Evolutionary conservation across 2,797 vertebrate genomes (phyloP).

Genomic region (Muraenolepis orangiensis): DNA sequence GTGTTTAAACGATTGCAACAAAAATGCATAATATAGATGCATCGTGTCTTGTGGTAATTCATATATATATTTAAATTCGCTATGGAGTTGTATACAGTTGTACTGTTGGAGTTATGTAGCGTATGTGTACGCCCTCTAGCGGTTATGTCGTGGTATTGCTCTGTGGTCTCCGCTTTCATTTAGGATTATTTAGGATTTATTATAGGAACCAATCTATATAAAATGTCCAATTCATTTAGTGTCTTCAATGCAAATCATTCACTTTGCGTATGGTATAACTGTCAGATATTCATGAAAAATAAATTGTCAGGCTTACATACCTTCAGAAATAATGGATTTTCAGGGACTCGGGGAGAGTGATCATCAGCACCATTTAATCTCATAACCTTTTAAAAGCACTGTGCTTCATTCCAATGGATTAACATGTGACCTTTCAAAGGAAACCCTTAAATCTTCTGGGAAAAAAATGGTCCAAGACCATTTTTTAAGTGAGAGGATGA

Average conservation of each 20-base stretch:
- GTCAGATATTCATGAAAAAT: too few species aligned
- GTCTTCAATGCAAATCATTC: too few species aligned
- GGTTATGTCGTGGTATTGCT: slow-evolving; percentile 30
- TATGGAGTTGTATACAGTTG: background rate
- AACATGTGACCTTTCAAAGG: background rate
- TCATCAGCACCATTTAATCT: too few species aligned
- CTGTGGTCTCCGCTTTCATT: background rate
- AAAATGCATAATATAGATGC: background rate
- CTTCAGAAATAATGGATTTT: too few species aligned
- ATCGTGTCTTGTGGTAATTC: background rate
- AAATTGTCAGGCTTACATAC: too few species aligned
- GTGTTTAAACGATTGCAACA: too few species aligned
- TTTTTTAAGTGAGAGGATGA: background rate
- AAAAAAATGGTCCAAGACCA: background rate
- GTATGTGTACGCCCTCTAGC: slow-evolving; percentile 53
- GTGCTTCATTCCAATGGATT: background rate
- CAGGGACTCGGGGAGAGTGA: too few species aligned
- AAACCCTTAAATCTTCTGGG: too few species aligned
- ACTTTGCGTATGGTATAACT: too few species aligned
- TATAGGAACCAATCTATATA: background rate
- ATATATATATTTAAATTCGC: background rate
- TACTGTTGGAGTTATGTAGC: background rate
- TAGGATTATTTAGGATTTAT: background rate
- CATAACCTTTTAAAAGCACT: too few species aligned
- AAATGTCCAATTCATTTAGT: too few species aligned